Conservation (phyloP, 1,140 invertebrate species). For the Drusus annulatus region DNA sequence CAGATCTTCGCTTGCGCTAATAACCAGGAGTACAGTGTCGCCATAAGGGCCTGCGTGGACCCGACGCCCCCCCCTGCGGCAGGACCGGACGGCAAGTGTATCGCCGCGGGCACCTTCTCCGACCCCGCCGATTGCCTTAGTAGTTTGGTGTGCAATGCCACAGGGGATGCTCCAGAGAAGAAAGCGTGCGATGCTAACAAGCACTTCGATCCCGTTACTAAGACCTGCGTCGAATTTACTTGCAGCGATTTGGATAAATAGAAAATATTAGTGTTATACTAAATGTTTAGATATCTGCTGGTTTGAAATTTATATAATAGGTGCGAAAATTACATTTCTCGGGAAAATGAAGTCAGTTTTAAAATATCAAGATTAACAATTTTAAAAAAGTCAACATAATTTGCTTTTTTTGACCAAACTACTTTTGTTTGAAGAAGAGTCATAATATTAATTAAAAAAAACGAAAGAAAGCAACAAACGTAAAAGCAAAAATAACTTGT, state of each 20-base stretch:
- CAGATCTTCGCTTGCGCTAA: conserved; percentile 35
- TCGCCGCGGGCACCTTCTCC: neutral
- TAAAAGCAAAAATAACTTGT: too few species aligned
- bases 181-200: neutral
- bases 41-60: conserved; percentile 6
- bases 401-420: too few species aligned
- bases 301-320: too few species aligned
- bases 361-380: too few species aligned
- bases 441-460: too few species aligned
- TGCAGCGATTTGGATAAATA: conserved; percentile 1
- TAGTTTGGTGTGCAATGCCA: neutral
- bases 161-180: neutral
- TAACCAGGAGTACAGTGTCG: conserved; percentile 3
- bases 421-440: too few species aligned
- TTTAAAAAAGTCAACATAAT: too few species aligned
- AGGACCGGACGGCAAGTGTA: conserved; percentile 1
- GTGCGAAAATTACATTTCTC: too few species aligned
- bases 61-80: neutral
- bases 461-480: too few species aligned
- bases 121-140: neutral
- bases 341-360: too few species aligned
- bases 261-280: too few species aligned
- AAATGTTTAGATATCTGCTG: too few species aligned
- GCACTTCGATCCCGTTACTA: neutral
- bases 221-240: neutral